Evolutionary conservation across 2,888 invertebrate genomes (phyloP).

Genomic region (Spilarctia lutea): DNA sequence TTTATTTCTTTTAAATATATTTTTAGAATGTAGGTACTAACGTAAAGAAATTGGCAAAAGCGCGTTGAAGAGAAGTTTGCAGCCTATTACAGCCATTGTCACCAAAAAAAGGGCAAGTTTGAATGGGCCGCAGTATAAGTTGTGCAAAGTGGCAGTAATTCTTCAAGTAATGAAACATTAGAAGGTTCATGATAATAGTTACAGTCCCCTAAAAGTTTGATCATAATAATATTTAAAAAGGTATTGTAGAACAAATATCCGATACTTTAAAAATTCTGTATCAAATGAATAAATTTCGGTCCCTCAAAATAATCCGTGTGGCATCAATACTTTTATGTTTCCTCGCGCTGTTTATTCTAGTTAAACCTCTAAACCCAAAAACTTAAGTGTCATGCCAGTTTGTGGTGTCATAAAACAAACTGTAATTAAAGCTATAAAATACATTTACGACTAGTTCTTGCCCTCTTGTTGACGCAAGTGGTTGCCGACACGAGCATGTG

Average conservation of each 20-base stretch:
- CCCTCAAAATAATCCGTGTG: conserved; percentile 1
- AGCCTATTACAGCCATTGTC: not conserved
- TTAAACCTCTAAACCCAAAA: conserved; percentile 15
- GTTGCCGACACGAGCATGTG: conserved; percentile 5
- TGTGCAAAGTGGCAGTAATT: not conserved
- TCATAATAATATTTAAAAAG: not conserved
- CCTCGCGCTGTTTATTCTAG: conserved; percentile 8
- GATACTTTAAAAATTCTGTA: not conserved
- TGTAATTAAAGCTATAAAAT: conserved; percentile 42
- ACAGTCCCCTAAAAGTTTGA: not conserved
- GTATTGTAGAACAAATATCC: not conserved
- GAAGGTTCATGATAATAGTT: not conserved
- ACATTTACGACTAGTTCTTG: conserved; percentile 41
- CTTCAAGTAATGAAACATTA: not conserved
- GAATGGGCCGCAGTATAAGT: not conserved
- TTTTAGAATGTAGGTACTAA: not conserved
- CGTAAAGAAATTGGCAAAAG: not conserved
- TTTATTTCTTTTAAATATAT: not conserved
- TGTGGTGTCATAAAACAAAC: conserved; percentile 19
- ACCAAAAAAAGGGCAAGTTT: not conserved
- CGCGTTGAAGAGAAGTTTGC: not conserved
- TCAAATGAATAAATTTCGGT: not conserved
- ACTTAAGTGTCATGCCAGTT: conserved; percentile 15
- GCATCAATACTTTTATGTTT: conserved; percentile 10
- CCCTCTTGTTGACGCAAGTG: conserved; percentile 20